Evolutionary conservation across 2,888 invertebrate genomes (phyloP), one percentile per base, ranked within the genome.

Genomic region (Caenorhabditis uteleia): DNA sequence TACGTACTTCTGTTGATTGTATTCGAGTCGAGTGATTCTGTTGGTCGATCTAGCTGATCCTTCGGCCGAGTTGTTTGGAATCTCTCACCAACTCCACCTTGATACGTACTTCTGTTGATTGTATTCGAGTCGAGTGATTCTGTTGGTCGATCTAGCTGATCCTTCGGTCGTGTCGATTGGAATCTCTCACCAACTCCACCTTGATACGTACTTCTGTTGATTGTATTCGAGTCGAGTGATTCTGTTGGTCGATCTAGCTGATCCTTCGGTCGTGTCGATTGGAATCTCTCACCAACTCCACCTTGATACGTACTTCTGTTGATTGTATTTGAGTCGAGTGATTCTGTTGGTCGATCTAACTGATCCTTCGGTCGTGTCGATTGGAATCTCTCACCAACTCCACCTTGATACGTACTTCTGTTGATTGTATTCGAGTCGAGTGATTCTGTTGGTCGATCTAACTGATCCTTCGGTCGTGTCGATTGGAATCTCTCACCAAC

Each of bases 291-390:
- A 2, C 36, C 51, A 26, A 33, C 27, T 1, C 51, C 51, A 16
- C 51, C 51, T 51, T 51, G 51, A 44, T 51, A 51, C 14, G 51
- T 51, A 2, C 26, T 18, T 27, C 51, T 23, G 18, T 51, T 51
- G 51, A 51, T 44, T 25, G 51, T 51, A 21, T 18, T 43, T 12
- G 40, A 40, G 26, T 51, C 51, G 2, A 51, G 7, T 3, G 51
- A 27, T 20, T 51, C 51, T 18, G 16, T 44, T 16, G 51, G 44
- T 33, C 34, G 33, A 26, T 51, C 51, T 18, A 51, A 23, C 18
- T 18, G 18, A 36, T 51, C 51, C 21, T 51, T 51, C 10, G 51
- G 51, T 6, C 51, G 21, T 3, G 34, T 36, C 5, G 51, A 34
- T n/a, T 40, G 42, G 27, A 36, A 51, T 34, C 51, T 43, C 14